These are phyloP conservation scores for Phalacrocorax carbo DNA, from an alignment of 2,113 vertebrate genomes.

Conservation along the genomic window DNA sequence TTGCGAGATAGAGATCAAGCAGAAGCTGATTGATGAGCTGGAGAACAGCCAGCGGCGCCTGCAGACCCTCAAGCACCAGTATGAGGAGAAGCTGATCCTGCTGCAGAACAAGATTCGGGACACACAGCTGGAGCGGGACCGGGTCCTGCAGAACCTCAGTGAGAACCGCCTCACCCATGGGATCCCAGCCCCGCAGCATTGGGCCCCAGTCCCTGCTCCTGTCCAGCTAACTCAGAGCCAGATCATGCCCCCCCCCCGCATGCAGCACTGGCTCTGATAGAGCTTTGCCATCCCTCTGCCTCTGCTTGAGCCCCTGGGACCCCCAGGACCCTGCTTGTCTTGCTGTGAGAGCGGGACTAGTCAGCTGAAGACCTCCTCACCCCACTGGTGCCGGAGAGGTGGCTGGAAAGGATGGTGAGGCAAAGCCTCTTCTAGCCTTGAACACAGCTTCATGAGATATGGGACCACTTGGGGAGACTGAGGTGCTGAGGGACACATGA, in stretches of 20 bases:
- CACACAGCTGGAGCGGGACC: conserved; percentile 93
- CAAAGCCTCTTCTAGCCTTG: not conserved
- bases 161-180: not conserved
- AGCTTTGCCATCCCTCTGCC: not conserved
- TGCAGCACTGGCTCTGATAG: not conserved
- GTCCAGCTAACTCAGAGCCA: not conserved
- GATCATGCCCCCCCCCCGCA: not conserved
- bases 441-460: not conserved
- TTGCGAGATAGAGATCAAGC: conserved; percentile 98
- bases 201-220: not conserved
- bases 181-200: rapidly evolving
- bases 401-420: not conserved
- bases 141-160: conserved; percentile 97
- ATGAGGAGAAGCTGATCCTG: conserved; percentile 94
- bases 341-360: not conserved
- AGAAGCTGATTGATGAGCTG: conserved; percentile 95
- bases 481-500: not conserved
- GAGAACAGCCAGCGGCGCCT: conserved; percentile 95
- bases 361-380: not conserved
- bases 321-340: not conserved
- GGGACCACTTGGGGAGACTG: not conserved
- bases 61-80: conserved; percentile 93
- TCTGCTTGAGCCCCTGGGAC: not conserved
- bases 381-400: not conserved
- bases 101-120: conserved; percentile 97